Evolutionary conservation across 2,888 invertebrate genomes (phyloP).

Genomic region (Lymantria monacha): DNA sequence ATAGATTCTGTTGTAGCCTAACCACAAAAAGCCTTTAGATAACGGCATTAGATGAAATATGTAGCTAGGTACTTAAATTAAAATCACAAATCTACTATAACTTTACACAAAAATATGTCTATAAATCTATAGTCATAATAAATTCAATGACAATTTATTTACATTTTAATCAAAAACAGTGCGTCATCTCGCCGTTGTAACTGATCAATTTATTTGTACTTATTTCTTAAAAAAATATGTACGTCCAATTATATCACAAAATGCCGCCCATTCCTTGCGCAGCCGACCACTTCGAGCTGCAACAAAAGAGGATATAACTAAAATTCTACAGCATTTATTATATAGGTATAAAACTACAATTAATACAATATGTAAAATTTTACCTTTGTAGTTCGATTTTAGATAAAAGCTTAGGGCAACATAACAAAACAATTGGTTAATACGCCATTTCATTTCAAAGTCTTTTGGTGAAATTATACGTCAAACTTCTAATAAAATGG

Average conservation of each 20-base stretch:
- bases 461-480: too few relatives aligned
- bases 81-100: constrained; percentile 54
- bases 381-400: too few relatives aligned
- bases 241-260: constrained; percentile 75
- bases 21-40: constrained; percentile 43
- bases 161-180: constrained; percentile 59
- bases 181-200: constrained; percentile 47
- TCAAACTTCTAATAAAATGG: too few relatives aligned
- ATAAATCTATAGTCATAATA: constrained; percentile 44
- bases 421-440: too few relatives aligned
- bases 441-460: too few relatives aligned
- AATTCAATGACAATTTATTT: constrained; percentile 53
- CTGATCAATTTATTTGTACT: constrained; percentile 72
- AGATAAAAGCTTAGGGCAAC: too few relatives aligned
- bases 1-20: constrained; percentile 33
- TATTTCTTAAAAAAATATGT: constrained; percentile 79
- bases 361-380: neutral
- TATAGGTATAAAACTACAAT: neutral
- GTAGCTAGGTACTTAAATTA: constrained; percentile 34
- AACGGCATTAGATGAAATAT: constrained; percentile 27
- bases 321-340: neutral
- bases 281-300: constrained; percentile 74
- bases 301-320: constrained; percentile 45
- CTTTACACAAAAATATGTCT: constrained; percentile 67
- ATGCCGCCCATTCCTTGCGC: constrained; percentile 54